These are phyloP conservation scores for Pterophyllum scalare DNA, from an alignment of 2,113 vertebrate genomes.

Conservation along the genomic window DNA sequence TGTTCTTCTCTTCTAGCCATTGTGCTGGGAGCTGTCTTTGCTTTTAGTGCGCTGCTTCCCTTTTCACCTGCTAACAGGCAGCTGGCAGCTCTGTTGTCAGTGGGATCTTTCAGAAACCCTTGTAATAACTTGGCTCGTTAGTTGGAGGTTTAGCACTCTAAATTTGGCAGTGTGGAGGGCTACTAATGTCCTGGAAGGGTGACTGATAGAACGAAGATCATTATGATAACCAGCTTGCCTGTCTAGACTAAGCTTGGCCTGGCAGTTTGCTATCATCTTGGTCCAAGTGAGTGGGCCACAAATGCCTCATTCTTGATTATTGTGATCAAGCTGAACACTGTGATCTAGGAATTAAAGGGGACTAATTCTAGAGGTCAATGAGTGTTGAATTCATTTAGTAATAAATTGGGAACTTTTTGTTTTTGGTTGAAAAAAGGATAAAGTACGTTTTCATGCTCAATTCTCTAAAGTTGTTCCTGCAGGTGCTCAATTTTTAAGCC, in stretches of 20 bases:
- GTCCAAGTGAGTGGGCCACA: neutral
- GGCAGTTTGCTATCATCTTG: conserved; percentile 8
- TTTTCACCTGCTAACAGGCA: conserved; percentile 54
- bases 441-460: neutral
- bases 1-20: neutral
- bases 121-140: conserved; percentile 69
- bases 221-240: conserved; percentile 46
- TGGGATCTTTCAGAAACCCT: conserved; percentile 53
- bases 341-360: neutral
- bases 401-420: neutral
- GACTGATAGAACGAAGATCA: conserved; percentile 54
- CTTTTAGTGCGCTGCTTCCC: conserved; percentile 19
- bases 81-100: conserved; percentile 53
- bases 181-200: conserved; percentile 60
- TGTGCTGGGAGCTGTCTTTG: conserved; percentile 32
- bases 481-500: neutral
- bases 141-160: conserved; percentile 66
- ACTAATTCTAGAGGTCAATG: neutral
- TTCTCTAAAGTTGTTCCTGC: neutral
- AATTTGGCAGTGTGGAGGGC: conserved; percentile 46
- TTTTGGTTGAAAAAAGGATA: neutral
- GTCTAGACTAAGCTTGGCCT: neutral
- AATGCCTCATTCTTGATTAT: neutral
- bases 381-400: neutral
- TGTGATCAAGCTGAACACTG: neutral